phyloP scores from a whole-genome alignment of 2,113 vertebrate genomes.

The Procavia capensis region DNA sequence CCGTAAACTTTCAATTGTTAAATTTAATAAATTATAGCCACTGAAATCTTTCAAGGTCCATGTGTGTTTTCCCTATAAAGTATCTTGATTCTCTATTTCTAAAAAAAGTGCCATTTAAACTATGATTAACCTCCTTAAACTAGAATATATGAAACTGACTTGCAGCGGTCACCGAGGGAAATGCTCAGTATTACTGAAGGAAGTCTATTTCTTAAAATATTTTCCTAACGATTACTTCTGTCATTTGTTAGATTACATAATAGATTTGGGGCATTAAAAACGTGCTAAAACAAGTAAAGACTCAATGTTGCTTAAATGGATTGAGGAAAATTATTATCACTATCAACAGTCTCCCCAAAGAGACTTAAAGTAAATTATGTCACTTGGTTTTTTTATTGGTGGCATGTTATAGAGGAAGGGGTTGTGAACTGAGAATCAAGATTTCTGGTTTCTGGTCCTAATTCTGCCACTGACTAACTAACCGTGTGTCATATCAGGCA shows the following conservation, averaged over 20 bases:
- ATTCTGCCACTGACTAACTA: not conserved
- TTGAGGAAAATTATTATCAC: conserved; percentile 25
- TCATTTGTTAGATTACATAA: conserved; percentile 43
- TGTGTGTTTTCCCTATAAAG: conserved; percentile 17
- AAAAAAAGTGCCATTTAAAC: not conserved
- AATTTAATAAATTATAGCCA: not conserved
- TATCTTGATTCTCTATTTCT: conserved; percentile 38
- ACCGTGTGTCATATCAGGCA: not conserved
- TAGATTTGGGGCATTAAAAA: conserved; percentile 46
- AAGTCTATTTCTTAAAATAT: conserved; percentile 2
- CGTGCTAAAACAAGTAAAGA: conserved; percentile 15
- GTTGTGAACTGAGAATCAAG: not conserved
- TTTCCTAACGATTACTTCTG: conserved; percentile 24
- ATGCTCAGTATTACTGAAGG: not conserved
- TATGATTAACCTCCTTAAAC: not conserved
- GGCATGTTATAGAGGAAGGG: not conserved
- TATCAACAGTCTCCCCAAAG: conserved; percentile 7
- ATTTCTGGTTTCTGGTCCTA: not conserved
- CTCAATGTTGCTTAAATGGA: conserved; percentile 2
- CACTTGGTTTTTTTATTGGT: conserved; percentile 10
- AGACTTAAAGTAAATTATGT: conserved; percentile 30
- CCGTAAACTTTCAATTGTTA: conserved; percentile 4
- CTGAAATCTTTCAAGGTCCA: not conserved
- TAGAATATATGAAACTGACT: not conserved
- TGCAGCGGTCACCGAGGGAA: not conserved